These are phyloP conservation scores for Chironomus tepperi DNA, from an alignment of 1,140 invertebrate genomes.

Conservation along the genomic window DNA sequence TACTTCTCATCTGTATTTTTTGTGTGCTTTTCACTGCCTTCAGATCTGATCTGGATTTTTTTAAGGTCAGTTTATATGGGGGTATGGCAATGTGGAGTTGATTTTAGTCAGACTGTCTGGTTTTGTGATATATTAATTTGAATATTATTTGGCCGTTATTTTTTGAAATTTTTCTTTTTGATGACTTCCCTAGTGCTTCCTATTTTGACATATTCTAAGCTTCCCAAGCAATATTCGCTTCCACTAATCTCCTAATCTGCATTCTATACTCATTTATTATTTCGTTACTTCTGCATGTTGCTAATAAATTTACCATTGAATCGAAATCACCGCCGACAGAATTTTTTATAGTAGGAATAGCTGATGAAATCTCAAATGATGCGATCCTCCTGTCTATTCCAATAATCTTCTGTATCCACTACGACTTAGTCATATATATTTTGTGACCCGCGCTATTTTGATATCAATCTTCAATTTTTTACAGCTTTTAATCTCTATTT, in stretches of 20 bases:
- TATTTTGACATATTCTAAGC: too few relatives aligned
- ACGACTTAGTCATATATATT: not conserved
- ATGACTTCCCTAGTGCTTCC: too few relatives aligned
- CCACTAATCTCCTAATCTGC: too few relatives aligned
- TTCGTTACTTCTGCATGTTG: not conserved
- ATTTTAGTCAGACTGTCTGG: too few relatives aligned
- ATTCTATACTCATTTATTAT: not conserved
- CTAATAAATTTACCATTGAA: not conserved
- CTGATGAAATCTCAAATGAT: constrained; percentile 11
- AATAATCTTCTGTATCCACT: not conserved
- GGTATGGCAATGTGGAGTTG: too few relatives aligned
- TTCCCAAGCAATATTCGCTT: too few relatives aligned
- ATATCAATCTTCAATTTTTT: constrained; percentile 1
- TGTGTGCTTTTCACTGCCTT: not conserved
- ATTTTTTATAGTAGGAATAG: not conserved
- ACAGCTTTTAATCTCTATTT: not conserved
- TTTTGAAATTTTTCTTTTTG: too few relatives aligned
- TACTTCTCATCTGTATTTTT: not conserved
- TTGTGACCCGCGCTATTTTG: not conserved
- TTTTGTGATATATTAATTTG: too few relatives aligned
- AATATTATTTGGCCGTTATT: too few relatives aligned
- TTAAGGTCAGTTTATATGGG: not conserved
- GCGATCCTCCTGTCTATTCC: not conserved
- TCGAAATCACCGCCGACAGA: not conserved
- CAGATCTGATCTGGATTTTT: not conserved